These are phyloP conservation scores for Epizoanthus scotinus DNA, from an alignment of 92 coral and sea anemone species.

Conservation along the genomic window DNA sequence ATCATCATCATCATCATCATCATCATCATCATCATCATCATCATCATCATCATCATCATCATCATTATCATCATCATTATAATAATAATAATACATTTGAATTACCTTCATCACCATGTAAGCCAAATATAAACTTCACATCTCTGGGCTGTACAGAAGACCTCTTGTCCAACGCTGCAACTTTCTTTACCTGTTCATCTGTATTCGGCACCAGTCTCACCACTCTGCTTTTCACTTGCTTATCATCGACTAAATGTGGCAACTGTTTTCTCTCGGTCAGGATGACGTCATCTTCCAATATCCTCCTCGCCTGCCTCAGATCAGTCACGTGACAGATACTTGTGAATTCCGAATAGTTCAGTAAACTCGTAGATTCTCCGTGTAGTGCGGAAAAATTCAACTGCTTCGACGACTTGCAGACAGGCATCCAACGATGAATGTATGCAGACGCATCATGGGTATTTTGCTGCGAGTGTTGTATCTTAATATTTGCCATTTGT, in stretches of 20 bases:
- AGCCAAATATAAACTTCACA: slow-evolving; percentile 21
- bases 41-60: too few relatives aligned
- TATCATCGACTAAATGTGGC: not conserved
- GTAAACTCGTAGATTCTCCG: not conserved
- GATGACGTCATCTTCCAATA: slow-evolving; percentile 36
- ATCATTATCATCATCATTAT: too few relatives aligned
- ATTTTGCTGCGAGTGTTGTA: too few relatives aligned
- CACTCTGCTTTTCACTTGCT: not conserved
- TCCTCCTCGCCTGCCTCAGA: slow-evolving; percentile 25
- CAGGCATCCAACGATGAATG: too few relatives aligned
- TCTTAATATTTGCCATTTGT: too few relatives aligned
- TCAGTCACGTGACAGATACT: slow-evolving; percentile 32
- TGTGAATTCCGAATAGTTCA: slow-evolving; percentile 19
- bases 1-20: too few relatives aligned
- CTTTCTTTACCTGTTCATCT: not conserved
- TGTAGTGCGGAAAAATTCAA: slow-evolving; percentile 2
- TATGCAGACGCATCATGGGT: too few relatives aligned
- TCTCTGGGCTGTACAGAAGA: not conserved
- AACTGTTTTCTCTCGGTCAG: not conserved
- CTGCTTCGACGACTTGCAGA: not conserved
- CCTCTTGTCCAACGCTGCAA: not conserved
- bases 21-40: too few relatives aligned
- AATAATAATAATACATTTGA: too few relatives aligned
- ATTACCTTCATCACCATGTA: slow-evolving; percentile 25
- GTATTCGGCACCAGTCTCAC: slow-evolving; percentile 38